These are phyloP conservation scores for Hanleya hanleyi DNA, from an alignment of 2,888 invertebrate genomes.

Conservation along the genomic window DNA sequence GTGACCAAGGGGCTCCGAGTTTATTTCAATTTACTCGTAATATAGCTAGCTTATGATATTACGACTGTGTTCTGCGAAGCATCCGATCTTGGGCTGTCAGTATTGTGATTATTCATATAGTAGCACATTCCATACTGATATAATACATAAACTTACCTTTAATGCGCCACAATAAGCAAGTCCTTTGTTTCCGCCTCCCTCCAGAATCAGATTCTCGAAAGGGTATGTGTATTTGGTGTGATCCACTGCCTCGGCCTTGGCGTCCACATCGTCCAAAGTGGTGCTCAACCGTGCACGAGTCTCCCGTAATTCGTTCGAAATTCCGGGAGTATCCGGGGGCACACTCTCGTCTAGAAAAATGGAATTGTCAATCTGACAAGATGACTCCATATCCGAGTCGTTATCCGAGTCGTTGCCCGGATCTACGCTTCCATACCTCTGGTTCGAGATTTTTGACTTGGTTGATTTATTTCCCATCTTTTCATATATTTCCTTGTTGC, in stretches of 20 bases:
- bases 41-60: too few relatives aligned
- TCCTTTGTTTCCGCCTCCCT: constrained; percentile 17
- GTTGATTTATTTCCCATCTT: too few relatives aligned
- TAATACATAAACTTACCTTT: not conserved
- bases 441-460: too few relatives aligned
- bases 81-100: too few relatives aligned
- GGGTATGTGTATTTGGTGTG: not conserved
- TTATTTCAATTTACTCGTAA: too few relatives aligned
- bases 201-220: constrained; percentile 14
- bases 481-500: too few relatives aligned
- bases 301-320: not conserved
- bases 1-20: too few relatives aligned
- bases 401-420: not conserved
- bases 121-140: too few relatives aligned
- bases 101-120: too few relatives aligned
- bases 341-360: not conserved
- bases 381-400: not conserved
- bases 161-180: constrained; percentile 15
- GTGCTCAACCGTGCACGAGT: not conserved
- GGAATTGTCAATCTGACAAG: not conserved
- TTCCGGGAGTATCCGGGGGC: not conserved
- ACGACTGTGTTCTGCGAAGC: too few relatives aligned
- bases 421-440: too few relatives aligned
- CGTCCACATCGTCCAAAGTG: not conserved
- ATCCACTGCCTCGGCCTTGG: not conserved